phyloP scores from a whole-genome alignment of 2,113 vertebrate species.

The Mirounga angustirostris region DNA sequence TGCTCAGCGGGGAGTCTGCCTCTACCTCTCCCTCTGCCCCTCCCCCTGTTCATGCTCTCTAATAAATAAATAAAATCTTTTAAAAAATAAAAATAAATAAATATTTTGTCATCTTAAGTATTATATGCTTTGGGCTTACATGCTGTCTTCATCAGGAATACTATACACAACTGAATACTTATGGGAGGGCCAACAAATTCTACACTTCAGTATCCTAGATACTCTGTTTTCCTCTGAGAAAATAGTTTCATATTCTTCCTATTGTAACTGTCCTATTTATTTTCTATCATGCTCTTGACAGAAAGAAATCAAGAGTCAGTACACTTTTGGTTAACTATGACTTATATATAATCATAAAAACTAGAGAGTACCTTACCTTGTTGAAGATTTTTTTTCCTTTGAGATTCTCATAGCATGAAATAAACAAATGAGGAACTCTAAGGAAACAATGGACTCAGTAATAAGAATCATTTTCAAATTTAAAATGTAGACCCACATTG shows the following conservation, averaged over 20 bases:
- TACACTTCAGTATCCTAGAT: not conserved
- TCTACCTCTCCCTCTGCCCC: too few relatives aligned
- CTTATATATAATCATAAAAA: not conserved
- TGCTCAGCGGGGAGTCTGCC: too few relatives aligned
- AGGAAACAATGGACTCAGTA: not conserved
- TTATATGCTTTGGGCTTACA: not conserved
- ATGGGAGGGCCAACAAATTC: not conserved
- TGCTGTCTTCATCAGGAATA: not conserved
- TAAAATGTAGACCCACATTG: not conserved
- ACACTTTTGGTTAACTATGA: not conserved
- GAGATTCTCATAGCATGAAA: not conserved
- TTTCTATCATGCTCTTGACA: not conserved
- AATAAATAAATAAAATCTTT: not conserved
- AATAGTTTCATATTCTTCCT: not conserved
- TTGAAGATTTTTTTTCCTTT: not conserved
- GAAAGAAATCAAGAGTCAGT: conserved; percentile 16
- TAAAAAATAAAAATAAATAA: not conserved
- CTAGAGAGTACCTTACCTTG: not conserved
- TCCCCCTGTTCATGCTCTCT: too few relatives aligned
- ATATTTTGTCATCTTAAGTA: not conserved
- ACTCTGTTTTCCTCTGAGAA: conserved; percentile 42
- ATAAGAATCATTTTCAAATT: not conserved
- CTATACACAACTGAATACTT: not conserved
- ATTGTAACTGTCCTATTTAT: not conserved
- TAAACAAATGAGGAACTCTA: not conserved